phyloP scores from a whole-genome alignment of 2,888 invertebrate species.

The Bombylius major region DNA sequence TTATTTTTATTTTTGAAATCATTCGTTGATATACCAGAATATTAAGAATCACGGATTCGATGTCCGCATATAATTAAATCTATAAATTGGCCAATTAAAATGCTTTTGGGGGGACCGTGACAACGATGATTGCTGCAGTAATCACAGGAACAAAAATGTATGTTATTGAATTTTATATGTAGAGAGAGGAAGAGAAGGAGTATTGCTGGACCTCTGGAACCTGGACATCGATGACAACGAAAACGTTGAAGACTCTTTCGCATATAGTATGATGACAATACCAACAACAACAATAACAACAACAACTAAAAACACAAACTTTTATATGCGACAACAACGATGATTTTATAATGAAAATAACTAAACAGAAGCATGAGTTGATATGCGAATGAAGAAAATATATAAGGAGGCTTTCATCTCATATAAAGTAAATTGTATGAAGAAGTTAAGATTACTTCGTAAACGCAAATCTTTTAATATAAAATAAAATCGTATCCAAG shows the following conservation, averaged over 20 bases:
- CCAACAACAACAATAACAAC: background rate
- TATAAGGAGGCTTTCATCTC: background rate
- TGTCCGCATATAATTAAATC: conserved; percentile 40
- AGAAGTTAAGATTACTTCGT: conserved; percentile 5
- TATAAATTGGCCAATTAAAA: conserved; percentile 40
- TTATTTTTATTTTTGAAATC: background rate
- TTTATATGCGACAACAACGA: background rate
- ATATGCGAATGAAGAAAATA: background rate
- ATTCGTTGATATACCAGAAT: background rate
- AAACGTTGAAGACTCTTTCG: background rate
- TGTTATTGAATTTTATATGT: background rate
- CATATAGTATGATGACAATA: background rate
- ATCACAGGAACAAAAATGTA: background rate
- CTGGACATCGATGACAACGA: background rate
- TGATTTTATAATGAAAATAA: background rate
- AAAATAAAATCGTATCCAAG: background rate
- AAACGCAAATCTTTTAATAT: conserved; percentile 1
- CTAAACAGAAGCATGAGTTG: background rate
- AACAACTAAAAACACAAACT: background rate
- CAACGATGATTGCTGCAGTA: conserved; percentile 28
- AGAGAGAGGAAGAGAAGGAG: background rate
- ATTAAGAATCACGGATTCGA: conserved; percentile 35
- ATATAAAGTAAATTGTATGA: background rate
- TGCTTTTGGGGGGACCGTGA: conserved; percentile 36
- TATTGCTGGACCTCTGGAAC: background rate